phyloP scores from a whole-genome alignment of 2,113 vertebrate species.

The Triplophysa tibetana region DNA sequence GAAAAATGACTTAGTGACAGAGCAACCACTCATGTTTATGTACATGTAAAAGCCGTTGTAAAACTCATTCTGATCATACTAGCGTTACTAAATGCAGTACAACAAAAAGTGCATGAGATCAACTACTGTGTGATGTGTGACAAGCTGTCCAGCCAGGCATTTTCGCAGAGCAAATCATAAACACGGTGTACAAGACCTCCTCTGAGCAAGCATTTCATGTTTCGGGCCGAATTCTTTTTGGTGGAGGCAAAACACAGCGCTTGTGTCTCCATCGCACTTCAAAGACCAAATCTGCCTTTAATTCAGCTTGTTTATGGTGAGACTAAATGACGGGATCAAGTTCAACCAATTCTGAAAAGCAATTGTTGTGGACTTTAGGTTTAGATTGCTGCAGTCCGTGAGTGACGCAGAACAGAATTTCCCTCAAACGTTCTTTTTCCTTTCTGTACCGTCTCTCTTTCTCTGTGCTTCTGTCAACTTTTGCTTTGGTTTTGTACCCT shows the following conservation, averaged over 20 bases:
- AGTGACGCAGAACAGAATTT: constrained; percentile 50
- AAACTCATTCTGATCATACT: constrained; percentile 20
- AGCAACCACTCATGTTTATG: constrained; percentile 27
- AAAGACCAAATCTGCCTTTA: constrained; percentile 49
- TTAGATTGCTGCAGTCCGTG: constrained; percentile 40
- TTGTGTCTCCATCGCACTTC: constrained; percentile 43
- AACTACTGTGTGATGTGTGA: constrained; percentile 30
- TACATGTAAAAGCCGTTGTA: neutral
- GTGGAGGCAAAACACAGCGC: constrained; percentile 31
- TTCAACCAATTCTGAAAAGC: constrained; percentile 39
- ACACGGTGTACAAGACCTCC: constrained; percentile 46
- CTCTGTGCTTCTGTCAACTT: constrained; percentile 18
- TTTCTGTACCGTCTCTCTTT: constrained; percentile 16
- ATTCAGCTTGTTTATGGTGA: constrained; percentile 57
- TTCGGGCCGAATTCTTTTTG: constrained; percentile 42
- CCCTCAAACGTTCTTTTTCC: constrained; percentile 28
- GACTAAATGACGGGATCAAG: constrained; percentile 53
- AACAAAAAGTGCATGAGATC: constrained; percentile 38
- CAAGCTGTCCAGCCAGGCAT: constrained; percentile 23
- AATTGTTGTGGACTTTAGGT: constrained; percentile 37
- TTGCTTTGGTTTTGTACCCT: constrained; percentile 15
- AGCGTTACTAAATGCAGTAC: constrained; percentile 33
- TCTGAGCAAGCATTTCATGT: constrained; percentile 43
- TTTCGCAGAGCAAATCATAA: constrained; percentile 50
- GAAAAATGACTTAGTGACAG: neutral